Conservation (phyloP, 1,140 invertebrate species). For the Brachionus sp. region DNA sequence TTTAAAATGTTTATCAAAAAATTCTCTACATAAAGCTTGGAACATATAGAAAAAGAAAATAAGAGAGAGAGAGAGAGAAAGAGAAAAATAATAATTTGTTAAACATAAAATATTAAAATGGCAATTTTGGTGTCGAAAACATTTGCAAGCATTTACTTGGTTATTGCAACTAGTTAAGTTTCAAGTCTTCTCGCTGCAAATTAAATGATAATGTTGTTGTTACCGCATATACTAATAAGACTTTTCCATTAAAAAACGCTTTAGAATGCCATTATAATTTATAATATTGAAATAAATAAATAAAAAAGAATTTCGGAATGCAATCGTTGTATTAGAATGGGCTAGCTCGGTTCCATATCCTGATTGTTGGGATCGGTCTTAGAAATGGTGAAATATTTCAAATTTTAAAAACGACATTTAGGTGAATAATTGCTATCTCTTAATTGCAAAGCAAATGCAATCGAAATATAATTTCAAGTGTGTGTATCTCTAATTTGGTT, state of each 20-base stretch:
- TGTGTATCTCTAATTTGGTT: slow-evolving; percentile 21
- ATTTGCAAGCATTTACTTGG: slow-evolving; percentile 15
- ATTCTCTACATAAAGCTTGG: not conserved
- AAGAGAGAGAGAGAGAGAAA: not conserved
- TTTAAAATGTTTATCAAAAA: not conserved
- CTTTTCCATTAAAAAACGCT: not conserved
- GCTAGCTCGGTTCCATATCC: not conserved
- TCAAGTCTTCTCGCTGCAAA: slow-evolving; percentile 14
- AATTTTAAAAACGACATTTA: not conserved
- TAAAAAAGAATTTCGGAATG: not conserved
- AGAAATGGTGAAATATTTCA: slow-evolving; percentile 23
- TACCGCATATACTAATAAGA: not conserved
- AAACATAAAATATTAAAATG: slow-evolving; percentile 27
- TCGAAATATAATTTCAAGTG: not conserved
- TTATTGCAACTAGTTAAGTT: not conserved
- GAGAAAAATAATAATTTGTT: not conserved
- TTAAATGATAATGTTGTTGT: slow-evolving; percentile 12
- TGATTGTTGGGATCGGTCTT: not conserved
- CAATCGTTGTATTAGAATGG: not conserved
- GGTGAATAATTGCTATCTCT: slow-evolving; percentile 10
- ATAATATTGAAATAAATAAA: not conserved
- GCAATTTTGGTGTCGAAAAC: not conserved
- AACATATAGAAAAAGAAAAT: not conserved
- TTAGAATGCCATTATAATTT: slow-evolving; percentile 6
- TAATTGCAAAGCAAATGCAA: not conserved